Evolutionary conservation across 2,888 invertebrate species (phyloP), one percentile per base, ranked within the genome.

Genomic region (Drosophila seclusa): DNA sequence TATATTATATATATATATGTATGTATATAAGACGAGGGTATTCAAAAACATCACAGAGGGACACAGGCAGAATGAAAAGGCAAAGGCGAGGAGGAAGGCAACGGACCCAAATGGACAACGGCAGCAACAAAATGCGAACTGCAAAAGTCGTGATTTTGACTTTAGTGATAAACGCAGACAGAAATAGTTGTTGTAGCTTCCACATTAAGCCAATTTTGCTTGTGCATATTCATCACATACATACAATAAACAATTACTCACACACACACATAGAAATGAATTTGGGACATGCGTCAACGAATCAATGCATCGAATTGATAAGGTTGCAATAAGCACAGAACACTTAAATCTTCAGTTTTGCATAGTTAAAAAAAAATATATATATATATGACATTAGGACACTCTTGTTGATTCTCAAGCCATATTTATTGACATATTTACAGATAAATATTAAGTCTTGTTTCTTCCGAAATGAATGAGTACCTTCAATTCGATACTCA

Each of bases 91-190:
- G 24, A 24, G 45, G 24, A 68, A 69, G 54, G 60, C 64, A 80
- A 72, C 31, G 66, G 59, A 76, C 68, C n/a, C 38, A 58, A 74
- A 74, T 34, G 70, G 65, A 80, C 72, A 67, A 75, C 69, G 67
- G 62, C 54, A 73, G 54, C 57, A 72, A 57, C 57, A 72, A 69
- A 82, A 76, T 77, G 65, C 73, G 65, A 70, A 55, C 55, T 65
- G 71, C 68, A 69, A 68, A 74, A 88, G 87, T 85, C 85, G 89
- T 85, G 85, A 85, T 87, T 81, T 79, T 71, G 85, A 89, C 84
- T 89, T 83, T 68, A 73, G 76, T 87, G 85, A 85, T 85, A 89
- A 89, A 79, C 59, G 70, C 73, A 72, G 53, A 59, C 70, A 60
- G 60, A 52, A 68, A 67, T 64, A 54, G 72, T 65, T 68, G 63